These are phyloP conservation scores for Ammospiza caudacuta DNA, from an alignment of 2,113 vertebrate genomes.

Conservation along the genomic window DNA sequence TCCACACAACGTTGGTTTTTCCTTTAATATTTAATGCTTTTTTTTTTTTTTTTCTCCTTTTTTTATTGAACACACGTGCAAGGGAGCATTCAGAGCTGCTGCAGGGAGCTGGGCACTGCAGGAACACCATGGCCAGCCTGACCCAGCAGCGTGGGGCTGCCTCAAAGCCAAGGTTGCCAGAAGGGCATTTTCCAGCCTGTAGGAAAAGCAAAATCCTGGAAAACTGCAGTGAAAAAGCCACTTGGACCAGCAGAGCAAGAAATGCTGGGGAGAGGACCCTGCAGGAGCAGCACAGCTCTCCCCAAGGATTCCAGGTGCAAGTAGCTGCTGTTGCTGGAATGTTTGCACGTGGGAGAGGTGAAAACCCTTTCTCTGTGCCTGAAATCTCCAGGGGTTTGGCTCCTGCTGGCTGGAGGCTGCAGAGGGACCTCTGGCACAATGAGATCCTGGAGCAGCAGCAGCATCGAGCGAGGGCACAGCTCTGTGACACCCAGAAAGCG, in stretches of 20 bases:
- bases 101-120: neutral
- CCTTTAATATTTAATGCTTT: conserved; percentile 17
- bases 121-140: neutral
- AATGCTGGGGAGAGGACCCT: neutral
- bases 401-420: neutral
- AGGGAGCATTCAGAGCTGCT: neutral
- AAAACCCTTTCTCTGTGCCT: neutral
- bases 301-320: neutral
- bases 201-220: neutral
- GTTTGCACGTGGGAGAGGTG: neutral
- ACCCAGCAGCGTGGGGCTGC: neutral
- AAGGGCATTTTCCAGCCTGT: neutral
- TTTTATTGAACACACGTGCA: neutral
- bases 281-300: neutral
- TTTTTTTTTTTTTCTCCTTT: no score
- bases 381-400: neutral
- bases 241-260: neutral
- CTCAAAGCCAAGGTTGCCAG: conserved; percentile 31
- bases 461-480: rapidly evolving
- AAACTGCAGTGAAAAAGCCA: neutral
- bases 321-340: neutral
- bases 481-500: neutral
- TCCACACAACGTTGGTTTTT: neutral
- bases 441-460: neutral
- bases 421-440: rapidly evolving